Percentiles rank a stretch among this genome's conserved stretches.
phyloP scores from a whole-genome alignment of 2,888 invertebrate species.

The Cyclophora punctaria region DNA sequence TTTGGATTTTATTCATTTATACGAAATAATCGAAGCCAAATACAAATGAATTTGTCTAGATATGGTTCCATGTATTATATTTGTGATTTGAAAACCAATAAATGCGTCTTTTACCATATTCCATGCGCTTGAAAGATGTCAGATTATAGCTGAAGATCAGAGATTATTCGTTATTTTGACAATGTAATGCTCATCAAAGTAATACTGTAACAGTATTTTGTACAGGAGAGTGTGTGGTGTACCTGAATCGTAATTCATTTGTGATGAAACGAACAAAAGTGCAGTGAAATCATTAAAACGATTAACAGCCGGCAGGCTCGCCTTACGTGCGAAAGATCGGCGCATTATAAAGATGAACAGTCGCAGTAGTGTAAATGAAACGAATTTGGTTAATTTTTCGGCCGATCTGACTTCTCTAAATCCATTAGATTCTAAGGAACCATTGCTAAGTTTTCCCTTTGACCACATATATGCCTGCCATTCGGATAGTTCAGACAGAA shows the following conservation, averaged over 20 bases:
- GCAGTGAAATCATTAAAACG: constrained; percentile 25
- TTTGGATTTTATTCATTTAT: background rate
- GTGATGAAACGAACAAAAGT: constrained; percentile 61
- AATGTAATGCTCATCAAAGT: constrained; percentile 38
- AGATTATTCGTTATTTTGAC: constrained; percentile 46
- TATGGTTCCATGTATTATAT: constrained; percentile 20
- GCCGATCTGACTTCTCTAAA: constrained; percentile 53
- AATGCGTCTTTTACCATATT: constrained; percentile 56
- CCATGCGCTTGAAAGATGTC: constrained; percentile 68
- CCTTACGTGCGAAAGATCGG: constrained; percentile 48
- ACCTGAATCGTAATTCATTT: constrained; percentile 24
- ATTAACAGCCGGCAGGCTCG: constrained; percentile 70
- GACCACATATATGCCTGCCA: constrained; percentile 85
- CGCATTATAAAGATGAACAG: constrained; percentile 65
- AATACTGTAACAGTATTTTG: background rate
- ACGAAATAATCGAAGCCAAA: too few relatives aligned
- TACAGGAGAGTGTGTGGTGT: constrained; percentile 5
- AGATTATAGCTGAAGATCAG: constrained; percentile 42
- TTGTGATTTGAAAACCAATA: constrained; percentile 29
- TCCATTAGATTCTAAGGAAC: constrained; percentile 66
- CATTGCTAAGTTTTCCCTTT: constrained; percentile 77
- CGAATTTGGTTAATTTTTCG: constrained; percentile 68
- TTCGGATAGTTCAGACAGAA: constrained; percentile 50
- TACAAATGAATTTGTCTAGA: constrained; percentile 39
- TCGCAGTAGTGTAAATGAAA: constrained; percentile 67